Percentiles rank a stretch among this genome's conserved stretches.
Conservation (phyloP, 2,113 vertebrate genomes). For the Oreochromis tanganicae region DNA sequence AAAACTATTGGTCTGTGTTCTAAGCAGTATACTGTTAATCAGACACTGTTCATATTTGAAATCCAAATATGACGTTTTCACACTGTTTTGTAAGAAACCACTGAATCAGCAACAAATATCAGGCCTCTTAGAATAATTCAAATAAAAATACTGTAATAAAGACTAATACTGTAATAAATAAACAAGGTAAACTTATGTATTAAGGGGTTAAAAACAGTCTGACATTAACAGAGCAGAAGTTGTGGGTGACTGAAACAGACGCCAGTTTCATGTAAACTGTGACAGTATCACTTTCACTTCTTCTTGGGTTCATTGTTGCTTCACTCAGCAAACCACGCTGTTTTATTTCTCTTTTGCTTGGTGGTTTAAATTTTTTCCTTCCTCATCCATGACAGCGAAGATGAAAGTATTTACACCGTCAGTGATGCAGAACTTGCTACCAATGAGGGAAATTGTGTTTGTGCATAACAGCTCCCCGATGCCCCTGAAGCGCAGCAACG, state of each 20-base stretch:
- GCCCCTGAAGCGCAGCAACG: neutral
- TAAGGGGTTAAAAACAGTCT: neutral
- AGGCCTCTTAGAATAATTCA: neutral
- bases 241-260: neutral
- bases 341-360: constrained; percentile 9
- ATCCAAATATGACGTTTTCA: neutral
- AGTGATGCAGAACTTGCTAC: neutral
- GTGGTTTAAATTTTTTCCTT: neutral
- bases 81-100: neutral
- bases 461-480: neutral
- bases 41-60: neutral
- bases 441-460: constrained; percentile 18
- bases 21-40: neutral
- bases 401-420: constrained; percentile 7
- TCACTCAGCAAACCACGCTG: neutral
- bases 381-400: neutral
- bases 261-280: neutral
- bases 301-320: constrained; percentile 21
- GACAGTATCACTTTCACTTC: constrained; percentile 41
- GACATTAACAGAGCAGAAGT: neutral
- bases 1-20: neutral
- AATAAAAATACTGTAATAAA: neutral
- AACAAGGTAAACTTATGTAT: neutral
- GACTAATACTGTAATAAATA: neutral
- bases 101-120: neutral